Percentiles rank a stretch among this genome's conserved stretches.
phyloP scores from a whole-genome alignment of 2,797 vertebrate genomes.

The Harpagifer antarcticus region DNA sequence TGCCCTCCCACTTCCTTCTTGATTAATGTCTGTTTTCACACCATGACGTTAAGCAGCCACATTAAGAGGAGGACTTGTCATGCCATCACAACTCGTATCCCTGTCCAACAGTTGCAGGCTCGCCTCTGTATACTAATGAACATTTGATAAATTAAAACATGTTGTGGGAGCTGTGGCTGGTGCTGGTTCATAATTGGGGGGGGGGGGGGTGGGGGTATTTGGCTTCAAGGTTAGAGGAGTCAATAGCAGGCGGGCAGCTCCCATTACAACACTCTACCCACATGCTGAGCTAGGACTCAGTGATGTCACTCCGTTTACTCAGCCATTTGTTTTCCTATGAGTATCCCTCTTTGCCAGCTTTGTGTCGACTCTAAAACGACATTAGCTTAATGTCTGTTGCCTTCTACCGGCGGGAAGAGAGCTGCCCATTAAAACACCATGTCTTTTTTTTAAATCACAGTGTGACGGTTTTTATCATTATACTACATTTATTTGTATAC shows the following conservation, averaged over 20 bases:
- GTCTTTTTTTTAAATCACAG: too few species aligned
- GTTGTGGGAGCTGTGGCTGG: slow-evolving; percentile 39
- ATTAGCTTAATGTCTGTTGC: slow-evolving; percentile 71
- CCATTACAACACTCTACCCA: slow-evolving; percentile 76
- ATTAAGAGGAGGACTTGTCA: slow-evolving; percentile 62
- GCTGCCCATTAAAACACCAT: slow-evolving; percentile 73
- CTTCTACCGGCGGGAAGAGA: slow-evolving; percentile 42
- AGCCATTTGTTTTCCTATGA: slow-evolving; percentile 76
- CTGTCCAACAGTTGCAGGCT: slow-evolving; percentile 46
- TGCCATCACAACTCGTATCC: slow-evolving; percentile 58
- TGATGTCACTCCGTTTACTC: slow-evolving; percentile 74
- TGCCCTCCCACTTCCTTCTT: slow-evolving; percentile 38
- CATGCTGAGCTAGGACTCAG: slow-evolving; percentile 61
- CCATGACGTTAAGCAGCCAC: slow-evolving; percentile 64
- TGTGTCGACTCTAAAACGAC: slow-evolving; percentile 73
- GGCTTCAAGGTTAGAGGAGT: slow-evolving; percentile 62
- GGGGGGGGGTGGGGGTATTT: slow-evolving; percentile 10
- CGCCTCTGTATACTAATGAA: slow-evolving; percentile 61
- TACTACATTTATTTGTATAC: too few species aligned
- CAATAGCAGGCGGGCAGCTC: slow-evolving; percentile 55
- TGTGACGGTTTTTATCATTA: too few species aligned
- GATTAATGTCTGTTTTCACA: slow-evolving; percentile 74
- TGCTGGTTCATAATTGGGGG: slow-evolving; percentile 5
- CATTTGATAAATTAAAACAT: slow-evolving; percentile 66
- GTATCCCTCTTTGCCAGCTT: slow-evolving; percentile 72